Conservation (phyloP, 2,797 vertebrate species). For the Odontamblyopus rebecca region DNA sequence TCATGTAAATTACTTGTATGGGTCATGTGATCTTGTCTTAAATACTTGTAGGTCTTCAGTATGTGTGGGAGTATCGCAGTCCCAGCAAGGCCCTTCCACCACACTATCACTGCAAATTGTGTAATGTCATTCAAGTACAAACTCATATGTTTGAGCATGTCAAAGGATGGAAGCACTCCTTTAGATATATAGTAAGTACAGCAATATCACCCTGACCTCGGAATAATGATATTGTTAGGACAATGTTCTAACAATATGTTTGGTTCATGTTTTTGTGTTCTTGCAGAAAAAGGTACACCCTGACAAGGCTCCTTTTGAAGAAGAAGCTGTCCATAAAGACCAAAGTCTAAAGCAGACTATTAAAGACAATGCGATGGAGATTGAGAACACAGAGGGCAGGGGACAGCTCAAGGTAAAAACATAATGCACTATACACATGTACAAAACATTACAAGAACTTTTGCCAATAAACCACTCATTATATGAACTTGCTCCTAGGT, state of each 20-base stretch:
- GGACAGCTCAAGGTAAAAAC: slow-evolving; percentile 75
- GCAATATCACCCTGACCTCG: neutral
- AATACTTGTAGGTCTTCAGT: slow-evolving; percentile 76
- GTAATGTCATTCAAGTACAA: slow-evolving; percentile 71
- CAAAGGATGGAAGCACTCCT: slow-evolving; percentile 80
- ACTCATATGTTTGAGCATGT: slow-evolving; percentile 78
- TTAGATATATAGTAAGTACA: slow-evolving; percentile 74
- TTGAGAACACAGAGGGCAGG: slow-evolving; percentile 72
- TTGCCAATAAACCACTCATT: too few species aligned
- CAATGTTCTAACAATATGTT: neutral
- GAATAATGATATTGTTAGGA: neutral
- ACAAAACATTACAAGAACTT: too few species aligned
- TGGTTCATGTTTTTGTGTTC: neutral
- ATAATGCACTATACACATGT: too few species aligned
- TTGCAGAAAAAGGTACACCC: slow-evolving; percentile 71
- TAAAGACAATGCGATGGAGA: slow-evolving; percentile 66
- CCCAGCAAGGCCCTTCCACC: slow-evolving; percentile 78
- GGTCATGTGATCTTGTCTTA: neutral
- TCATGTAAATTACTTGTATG: neutral
- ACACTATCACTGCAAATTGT: slow-evolving; percentile 82
- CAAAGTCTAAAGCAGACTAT: slow-evolving; percentile 63
- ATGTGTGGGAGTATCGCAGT: slow-evolving; percentile 83
- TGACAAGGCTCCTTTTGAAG: slow-evolving; percentile 64
- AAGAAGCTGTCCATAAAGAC: slow-evolving; percentile 69
- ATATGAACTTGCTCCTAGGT: slow-evolving; percentile 58